Conservation (phyloP, 2,797 vertebrate species). For the Hirundo rustica region DNA sequence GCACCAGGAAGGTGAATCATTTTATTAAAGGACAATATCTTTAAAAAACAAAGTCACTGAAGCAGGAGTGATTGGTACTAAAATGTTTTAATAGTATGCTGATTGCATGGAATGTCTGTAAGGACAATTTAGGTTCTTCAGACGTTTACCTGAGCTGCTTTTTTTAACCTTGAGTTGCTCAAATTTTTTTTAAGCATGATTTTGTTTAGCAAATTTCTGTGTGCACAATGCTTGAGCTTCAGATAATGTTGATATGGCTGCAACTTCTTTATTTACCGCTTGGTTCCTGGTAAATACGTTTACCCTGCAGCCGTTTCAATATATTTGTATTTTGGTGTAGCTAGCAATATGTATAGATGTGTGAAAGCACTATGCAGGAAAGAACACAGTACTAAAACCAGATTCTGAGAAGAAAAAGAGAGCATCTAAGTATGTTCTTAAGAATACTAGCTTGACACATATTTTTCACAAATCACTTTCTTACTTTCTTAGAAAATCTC, state of each 20-base stretch:
- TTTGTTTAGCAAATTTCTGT: not conserved
- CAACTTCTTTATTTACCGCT: not conserved
- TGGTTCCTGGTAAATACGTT: not conserved
- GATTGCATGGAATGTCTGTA: not conserved
- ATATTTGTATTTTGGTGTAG: not conserved
- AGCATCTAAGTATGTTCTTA: not conserved
- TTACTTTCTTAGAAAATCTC: conserved; percentile 11
- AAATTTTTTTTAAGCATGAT: not conserved
- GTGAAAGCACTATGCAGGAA: not conserved
- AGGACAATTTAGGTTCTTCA: not conserved
- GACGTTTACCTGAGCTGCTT: not conserved
- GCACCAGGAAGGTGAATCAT: not conserved
- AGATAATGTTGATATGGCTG: not conserved
- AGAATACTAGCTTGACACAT: not conserved
- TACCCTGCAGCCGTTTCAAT: not conserved
- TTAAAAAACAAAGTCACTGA: conserved; percentile 2
- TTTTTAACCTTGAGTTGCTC: not conserved
- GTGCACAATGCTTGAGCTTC: not conserved
- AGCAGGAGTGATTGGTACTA: not conserved
- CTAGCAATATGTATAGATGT: not conserved
- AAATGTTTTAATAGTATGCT: conserved; percentile 9
- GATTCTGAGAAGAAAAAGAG: not conserved
- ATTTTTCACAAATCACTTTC: conserved; percentile 20
- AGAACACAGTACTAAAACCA: not conserved
- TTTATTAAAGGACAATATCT: not conserved